A percentile compares a stretch with the other conserved stretches of the same genome.
These are phyloP conservation scores for Peromyscus leucopus DNA, from an alignment of 2,113 vertebrate genomes.

Conservation along the genomic window DNA sequence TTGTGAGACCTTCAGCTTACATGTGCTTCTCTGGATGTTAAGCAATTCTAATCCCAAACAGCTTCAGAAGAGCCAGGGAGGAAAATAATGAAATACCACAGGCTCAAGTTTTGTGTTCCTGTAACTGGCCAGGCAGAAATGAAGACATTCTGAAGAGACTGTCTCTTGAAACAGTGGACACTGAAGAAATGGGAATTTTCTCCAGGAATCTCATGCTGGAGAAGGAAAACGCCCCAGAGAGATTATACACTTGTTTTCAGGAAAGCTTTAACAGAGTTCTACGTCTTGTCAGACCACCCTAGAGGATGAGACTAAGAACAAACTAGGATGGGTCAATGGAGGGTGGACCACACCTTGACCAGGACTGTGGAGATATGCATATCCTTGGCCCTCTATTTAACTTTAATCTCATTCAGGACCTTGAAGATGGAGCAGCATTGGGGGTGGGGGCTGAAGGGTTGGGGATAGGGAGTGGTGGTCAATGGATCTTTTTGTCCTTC, in stretches of 20 bases:
- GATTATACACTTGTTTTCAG: not conserved
- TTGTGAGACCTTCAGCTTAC: not conserved
- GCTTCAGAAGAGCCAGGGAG: not conserved
- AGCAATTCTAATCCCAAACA: not conserved
- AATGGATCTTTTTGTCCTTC: not conserved
- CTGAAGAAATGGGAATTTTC: not conserved
- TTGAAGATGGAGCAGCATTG: not conserved
- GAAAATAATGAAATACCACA: not conserved
- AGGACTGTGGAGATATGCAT: not conserved
- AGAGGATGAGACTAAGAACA: not conserved
- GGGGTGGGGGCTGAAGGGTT: not conserved
- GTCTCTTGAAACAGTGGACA: not conserved
- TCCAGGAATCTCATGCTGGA: not conserved
- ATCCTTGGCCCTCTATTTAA: not conserved
- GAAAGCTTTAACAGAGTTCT: not conserved
- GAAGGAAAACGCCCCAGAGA: not conserved
- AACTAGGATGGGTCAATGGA: not conserved
- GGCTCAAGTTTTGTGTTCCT: not conserved
- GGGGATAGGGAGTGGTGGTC: not conserved
- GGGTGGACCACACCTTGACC: not conserved
- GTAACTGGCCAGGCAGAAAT: not conserved
- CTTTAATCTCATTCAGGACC: not conserved
- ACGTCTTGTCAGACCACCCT: not conserved
- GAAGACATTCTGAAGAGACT: not conserved
- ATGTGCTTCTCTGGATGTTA: not conserved